Percentiles rank a stretch among this genome's conserved stretches.
Evolutionary conservation across 2,113 vertebrate genomes (phyloP).

Genomic region (Poeciliopsis retropinna): DNA sequence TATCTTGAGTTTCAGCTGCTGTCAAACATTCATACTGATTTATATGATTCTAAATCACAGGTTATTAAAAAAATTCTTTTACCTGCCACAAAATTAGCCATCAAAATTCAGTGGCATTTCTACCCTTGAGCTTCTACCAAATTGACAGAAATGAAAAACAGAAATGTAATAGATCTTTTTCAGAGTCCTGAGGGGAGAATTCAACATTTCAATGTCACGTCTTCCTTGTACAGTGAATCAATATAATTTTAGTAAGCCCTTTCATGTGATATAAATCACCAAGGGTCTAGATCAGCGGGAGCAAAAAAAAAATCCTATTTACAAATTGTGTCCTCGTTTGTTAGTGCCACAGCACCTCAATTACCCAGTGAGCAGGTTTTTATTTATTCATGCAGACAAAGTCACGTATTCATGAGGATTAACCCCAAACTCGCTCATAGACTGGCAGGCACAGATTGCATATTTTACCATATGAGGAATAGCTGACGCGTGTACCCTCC

Average conservation of each 20-base stretch:
- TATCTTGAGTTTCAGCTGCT: conserved; percentile 10
- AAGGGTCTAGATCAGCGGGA: conserved; percentile 46
- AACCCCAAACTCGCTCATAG: conserved; percentile 79
- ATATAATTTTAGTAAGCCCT: conserved; percentile 66
- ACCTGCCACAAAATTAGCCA: conserved; percentile 32
- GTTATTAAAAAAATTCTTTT: conserved; percentile 19
- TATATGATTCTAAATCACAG: background rate
- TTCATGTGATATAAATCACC: conserved; percentile 73
- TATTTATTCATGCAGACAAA: conserved; percentile 87
- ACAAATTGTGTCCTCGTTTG: conserved; percentile 82
- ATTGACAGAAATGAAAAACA: conserved; percentile 37
- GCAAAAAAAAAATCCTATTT: conserved; percentile 67
- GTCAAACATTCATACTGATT: conserved; percentile 3
- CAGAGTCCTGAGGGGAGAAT: conserved; percentile 35
- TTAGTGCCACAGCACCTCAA: conserved; percentile 82
- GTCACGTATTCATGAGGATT: conserved; percentile 86
- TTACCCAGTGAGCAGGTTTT: conserved; percentile 82
- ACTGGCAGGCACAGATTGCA: conserved; percentile 82
- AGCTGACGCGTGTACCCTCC: conserved; percentile 76
- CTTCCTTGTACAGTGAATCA: conserved; percentile 39
- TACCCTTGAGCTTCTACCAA: conserved; percentile 31
- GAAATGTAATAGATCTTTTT: conserved; percentile 31
- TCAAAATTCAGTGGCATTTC: conserved; percentile 24
- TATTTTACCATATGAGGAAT: conserved; percentile 80
- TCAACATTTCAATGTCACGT: conserved; percentile 52